A percentile compares a stretch with the other conserved stretches of the same genome.
These are phyloP conservation scores for Drosophila cyrtoloma DNA, from an alignment of 2,888 invertebrate genomes.

Conservation along the genomic window DNA sequence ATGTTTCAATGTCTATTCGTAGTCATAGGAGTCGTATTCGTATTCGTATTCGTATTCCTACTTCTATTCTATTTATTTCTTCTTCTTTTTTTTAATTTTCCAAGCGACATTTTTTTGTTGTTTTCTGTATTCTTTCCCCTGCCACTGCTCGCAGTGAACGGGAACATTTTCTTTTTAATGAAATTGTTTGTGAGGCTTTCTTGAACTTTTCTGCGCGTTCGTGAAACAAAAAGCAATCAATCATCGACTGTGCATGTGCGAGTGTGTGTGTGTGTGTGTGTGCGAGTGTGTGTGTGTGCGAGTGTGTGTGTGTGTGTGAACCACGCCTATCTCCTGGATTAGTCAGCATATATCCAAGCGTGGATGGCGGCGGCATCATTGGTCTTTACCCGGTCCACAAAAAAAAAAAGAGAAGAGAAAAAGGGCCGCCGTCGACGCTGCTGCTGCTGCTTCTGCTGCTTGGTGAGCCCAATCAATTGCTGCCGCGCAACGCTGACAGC, in stretches of 20 bases:
- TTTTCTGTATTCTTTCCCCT: neutral
- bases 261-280: conserved; percentile 58
- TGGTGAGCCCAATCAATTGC: conserved; percentile 76
- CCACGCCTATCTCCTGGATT: conserved; percentile 85
- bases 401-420: neutral
- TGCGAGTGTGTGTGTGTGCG: conserved; percentile 46
- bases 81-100: conserved; percentile 17
- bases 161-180: conserved; percentile 63
- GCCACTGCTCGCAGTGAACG: conserved; percentile 6
- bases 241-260: conserved; percentile 67
- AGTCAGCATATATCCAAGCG: conserved; percentile 82
- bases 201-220: conserved; percentile 65
- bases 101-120: conserved; percentile 62
- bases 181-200: conserved; percentile 74
- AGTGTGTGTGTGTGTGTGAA: conserved; percentile 39
- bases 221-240: conserved; percentile 82
- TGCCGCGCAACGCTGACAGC: conserved; percentile 66
- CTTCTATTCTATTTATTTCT: conserved; percentile 17
- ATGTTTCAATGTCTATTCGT: conserved; percentile 49
- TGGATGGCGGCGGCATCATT: conserved; percentile 81
- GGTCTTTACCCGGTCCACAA: conserved; percentile 63
- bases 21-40: conserved; percentile 6
- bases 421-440: conserved; percentile 60
- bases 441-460: conserved; percentile 38
- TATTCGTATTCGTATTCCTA: conserved; percentile 5